phyloP scores from a whole-genome alignment of 2,888 invertebrate species.

The Dasysyrphus albostriatus region DNA sequence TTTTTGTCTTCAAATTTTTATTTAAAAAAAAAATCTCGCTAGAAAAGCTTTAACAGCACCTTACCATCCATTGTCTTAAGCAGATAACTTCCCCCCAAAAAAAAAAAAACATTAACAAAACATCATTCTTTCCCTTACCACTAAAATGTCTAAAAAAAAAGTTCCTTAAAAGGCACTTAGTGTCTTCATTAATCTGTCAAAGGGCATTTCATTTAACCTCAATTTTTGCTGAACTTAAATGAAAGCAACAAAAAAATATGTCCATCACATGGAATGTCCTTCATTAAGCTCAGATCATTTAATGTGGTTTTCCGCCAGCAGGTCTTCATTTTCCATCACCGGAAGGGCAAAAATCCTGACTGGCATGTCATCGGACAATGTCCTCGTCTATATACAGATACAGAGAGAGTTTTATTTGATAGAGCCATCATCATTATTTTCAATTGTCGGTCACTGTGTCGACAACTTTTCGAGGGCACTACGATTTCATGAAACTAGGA shows the following conservation, averaged over 20 bases:
- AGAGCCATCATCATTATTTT: conserved; percentile 59
- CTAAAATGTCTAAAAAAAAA: conserved; percentile 30
- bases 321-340: conserved; percentile 38
- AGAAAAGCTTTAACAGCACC: too few relatives aligned
- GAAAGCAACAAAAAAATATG: conserved; percentile 13
- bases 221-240: not conserved
- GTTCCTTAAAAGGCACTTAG: conserved; percentile 60
- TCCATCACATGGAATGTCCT: conserved; percentile 53
- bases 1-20: too few relatives aligned
- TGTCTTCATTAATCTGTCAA: conserved; percentile 49
- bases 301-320: conserved; percentile 14
- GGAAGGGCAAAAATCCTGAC: conserved; percentile 37
- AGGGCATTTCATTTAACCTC: conserved; percentile 42
- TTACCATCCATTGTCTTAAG: not conserved
- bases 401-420: conserved; percentile 7
- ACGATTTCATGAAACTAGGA: conserved; percentile 52
- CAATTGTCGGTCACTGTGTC: conserved; percentile 38
- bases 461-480: conserved; percentile 37
- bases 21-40: too few relatives aligned
- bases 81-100: not conserved
- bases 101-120: not conserved
- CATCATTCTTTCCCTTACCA: not conserved
- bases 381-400: not conserved
- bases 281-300: conserved; percentile 65
- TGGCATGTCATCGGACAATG: conserved; percentile 64